Percentiles rank a stretch among this genome's conserved stretches.
phyloP scores from a whole-genome alignment of 2,888 invertebrate genomes.

The Malthinus flaveolus region DNA sequence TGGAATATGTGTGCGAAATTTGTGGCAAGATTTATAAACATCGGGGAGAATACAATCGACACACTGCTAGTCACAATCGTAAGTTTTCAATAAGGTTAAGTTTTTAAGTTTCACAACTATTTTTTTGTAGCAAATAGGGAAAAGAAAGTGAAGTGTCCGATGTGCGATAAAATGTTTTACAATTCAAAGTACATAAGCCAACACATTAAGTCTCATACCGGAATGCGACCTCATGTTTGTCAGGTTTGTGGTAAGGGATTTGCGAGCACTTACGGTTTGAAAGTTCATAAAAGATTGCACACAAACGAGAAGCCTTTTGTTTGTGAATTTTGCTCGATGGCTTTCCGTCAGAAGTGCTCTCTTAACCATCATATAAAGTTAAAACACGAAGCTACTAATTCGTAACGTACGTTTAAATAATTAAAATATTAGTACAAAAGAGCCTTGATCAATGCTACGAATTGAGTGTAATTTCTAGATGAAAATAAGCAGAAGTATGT shows the following conservation, averaged over 20 bases:
- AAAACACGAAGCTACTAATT: conserved; percentile 16
- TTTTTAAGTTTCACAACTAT: neutral
- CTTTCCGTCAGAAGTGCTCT: conserved; percentile 7
- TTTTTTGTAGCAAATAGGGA: conserved; percentile 31
- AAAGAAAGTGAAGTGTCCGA: conserved; percentile 31
- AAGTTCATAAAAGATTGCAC: conserved; percentile 6
- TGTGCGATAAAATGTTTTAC: conserved; percentile 6
- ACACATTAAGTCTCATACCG: conserved; percentile 9
- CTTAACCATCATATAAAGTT: conserved; percentile 2
- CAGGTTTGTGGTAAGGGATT: conserved; percentile 7
- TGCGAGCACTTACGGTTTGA: neutral
- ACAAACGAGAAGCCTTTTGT: conserved; percentile 11
- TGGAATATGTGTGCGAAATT: conserved; percentile 41
- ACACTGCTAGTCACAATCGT: conserved; percentile 22
- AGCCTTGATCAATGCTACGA: no score
- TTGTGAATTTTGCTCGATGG: conserved; percentile 4
- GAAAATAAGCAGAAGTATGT: no score
- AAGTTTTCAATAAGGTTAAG: neutral
- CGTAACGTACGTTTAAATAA: no score
- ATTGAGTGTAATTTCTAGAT: no score
- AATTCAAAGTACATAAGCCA: neutral
- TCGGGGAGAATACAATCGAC: conserved; percentile 28
- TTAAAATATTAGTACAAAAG: no score
- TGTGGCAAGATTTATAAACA: conserved; percentile 44
- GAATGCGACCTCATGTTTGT: conserved; percentile 3